These are phyloP conservation scores for Euwallacea fornicatus DNA, from an alignment of 1,140 invertebrate genomes.

Conservation along the genomic window DNA sequence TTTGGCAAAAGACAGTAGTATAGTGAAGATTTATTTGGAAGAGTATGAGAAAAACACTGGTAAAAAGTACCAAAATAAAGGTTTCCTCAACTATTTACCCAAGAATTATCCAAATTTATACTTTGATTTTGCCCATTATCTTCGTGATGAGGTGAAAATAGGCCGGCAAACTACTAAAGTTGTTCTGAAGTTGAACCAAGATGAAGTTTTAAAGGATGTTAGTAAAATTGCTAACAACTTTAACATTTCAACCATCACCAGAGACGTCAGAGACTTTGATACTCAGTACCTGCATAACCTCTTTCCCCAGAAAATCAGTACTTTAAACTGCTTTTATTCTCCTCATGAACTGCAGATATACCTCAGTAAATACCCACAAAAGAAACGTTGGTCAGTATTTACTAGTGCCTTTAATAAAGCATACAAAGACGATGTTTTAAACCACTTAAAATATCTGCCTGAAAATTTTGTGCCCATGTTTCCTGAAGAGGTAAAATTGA, in stretches of 20 bases:
- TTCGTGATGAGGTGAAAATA: neutral
- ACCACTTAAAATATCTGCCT: constrained; percentile 2
- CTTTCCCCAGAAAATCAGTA: constrained; percentile 6
- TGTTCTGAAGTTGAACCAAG: constrained; percentile 6
- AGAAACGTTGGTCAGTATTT: constrained; percentile 17
- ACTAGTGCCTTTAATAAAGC: constrained; percentile 2
- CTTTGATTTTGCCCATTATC: constrained; percentile 9
- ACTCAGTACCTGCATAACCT: constrained; percentile 13
- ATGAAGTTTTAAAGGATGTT: constrained; percentile 16
- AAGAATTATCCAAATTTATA: constrained; percentile 20
- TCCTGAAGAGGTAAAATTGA: constrained; percentile 5
- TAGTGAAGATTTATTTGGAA: constrained; percentile 21
- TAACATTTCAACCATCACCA: neutral
- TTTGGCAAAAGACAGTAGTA: constrained; percentile 18
- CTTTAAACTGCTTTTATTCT: neutral
- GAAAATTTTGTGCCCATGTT: constrained; percentile 5
- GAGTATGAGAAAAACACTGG: constrained; percentile 11
- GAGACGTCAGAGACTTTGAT: constrained; percentile 21
- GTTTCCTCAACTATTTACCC: constrained; percentile 14
- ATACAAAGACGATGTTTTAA: constrained; percentile 17
- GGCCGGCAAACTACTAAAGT: constrained; percentile 17
- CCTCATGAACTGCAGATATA: neutral
- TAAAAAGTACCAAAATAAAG: neutral
- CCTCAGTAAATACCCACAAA: constrained; percentile 13
- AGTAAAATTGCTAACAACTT: neutral